These are phyloP conservation scores for Lepisosteus oculatus DNA, from an alignment of 2,113 vertebrate species.

Conservation along the genomic window DNA sequence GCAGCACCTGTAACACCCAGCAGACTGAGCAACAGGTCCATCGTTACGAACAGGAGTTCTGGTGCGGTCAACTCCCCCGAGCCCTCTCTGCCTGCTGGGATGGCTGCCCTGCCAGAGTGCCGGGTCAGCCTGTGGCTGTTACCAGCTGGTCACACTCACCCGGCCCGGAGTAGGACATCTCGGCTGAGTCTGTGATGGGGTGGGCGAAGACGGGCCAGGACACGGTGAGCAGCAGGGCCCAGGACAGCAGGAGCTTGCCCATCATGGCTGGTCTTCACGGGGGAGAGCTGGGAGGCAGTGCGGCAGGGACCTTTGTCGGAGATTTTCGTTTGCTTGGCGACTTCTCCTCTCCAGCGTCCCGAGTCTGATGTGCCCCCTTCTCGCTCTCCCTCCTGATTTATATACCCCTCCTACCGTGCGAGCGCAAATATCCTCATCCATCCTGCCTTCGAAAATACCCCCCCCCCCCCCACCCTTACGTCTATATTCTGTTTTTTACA, in stretches of 20 bases:
- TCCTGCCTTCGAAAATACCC: neutral
- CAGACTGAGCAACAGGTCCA: too few species aligned
- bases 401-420: constrained; percentile 38
- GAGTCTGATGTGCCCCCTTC: constrained; percentile 25
- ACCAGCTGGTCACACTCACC: constrained; percentile 41
- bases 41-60: too few species aligned
- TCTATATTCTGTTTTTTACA: too few species aligned
- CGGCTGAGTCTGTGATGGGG: constrained; percentile 58
- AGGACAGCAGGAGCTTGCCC: constrained; percentile 52
- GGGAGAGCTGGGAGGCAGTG: neutral
- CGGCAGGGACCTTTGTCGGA: neutral
- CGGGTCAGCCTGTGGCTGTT: too few species aligned
- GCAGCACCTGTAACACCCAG: too few species aligned
- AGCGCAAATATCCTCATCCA: too few species aligned
- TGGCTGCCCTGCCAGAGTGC: too few species aligned
- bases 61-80: too few species aligned
- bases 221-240: constrained; percentile 55
- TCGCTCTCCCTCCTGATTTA: constrained; percentile 36
- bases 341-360: constrained; percentile 6
- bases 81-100: too few species aligned
- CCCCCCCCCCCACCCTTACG: constrained; percentile 6
- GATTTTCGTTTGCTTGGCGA: too few species aligned
- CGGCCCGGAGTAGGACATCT: constrained; percentile 55
- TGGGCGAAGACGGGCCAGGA: constrained; percentile 51
- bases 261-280: constrained; percentile 41